These are phyloP conservation scores for Vanacampus margaritifer DNA, from an alignment of 2,113 vertebrate species.

Conservation along the genomic window DNA sequence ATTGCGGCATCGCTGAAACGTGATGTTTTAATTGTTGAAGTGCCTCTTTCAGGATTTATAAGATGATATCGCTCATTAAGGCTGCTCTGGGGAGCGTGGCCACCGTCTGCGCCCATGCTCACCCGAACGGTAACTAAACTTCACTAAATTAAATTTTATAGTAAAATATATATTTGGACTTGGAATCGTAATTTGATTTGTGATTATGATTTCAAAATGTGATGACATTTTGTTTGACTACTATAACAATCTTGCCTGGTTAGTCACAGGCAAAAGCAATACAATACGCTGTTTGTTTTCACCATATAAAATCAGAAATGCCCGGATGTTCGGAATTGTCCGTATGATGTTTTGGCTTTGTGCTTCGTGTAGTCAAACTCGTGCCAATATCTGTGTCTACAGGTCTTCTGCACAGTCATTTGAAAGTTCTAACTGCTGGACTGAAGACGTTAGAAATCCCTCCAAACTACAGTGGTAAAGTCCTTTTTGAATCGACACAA, in stretches of 20 bases:
- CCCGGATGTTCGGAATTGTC: no score
- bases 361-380: background rate
- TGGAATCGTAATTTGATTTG: no score
- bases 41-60: background rate
- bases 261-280: no score
- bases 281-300: no score
- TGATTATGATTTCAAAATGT: no score
- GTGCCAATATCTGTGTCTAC: background rate
- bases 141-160: no score
- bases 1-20: fast-evolving
- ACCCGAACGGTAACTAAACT: conserved; percentile 37
- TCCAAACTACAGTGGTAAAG: conserved; percentile 81
- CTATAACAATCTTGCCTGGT: no score
- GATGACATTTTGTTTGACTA: no score
- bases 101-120: conserved; percentile 24
- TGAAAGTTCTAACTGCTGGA: conserved; percentile 70
- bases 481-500: background rate
- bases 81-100: conserved; percentile 42
- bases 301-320: no score
- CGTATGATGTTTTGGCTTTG: background rate
- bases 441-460: conserved; percentile 75
- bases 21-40: background rate
- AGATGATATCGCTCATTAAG: conserved; percentile 62
- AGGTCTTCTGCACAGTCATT: conserved; percentile 52
- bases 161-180: no score